Conservation (phyloP, 2,888 invertebrate species). For the Tetramorium bicarinatum region DNA sequence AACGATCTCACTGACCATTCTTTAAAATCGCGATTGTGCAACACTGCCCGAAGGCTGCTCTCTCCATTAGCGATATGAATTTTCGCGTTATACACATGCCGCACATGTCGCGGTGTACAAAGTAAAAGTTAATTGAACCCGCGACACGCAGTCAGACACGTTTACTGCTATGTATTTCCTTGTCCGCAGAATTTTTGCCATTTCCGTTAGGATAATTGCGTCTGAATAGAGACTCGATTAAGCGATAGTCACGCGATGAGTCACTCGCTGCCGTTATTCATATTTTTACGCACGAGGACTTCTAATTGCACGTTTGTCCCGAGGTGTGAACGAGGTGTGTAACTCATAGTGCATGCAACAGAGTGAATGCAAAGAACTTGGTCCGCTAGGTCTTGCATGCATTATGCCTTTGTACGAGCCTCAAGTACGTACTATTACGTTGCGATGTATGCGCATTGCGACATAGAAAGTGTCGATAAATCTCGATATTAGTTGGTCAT, state of each 20-base stretch:
- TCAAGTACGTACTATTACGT: conserved; percentile 35
- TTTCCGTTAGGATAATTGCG: conserved; percentile 41
- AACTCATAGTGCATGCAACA: conserved; percentile 55
- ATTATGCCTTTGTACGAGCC: conserved; percentile 52
- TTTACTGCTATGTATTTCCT: conserved; percentile 25
- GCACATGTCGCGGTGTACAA: conserved; percentile 10
- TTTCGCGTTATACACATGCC: conserved; percentile 14
- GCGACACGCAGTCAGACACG: neutral
- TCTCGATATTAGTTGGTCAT: neutral
- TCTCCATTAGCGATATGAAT: conserved; percentile 52
- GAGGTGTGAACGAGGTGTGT: conserved; percentile 22
- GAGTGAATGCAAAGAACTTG: conserved; percentile 62
- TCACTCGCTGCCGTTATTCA: conserved; percentile 30
- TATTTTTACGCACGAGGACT: conserved; percentile 31
- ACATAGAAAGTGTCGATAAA: conserved; percentile 22
- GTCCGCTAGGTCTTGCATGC: conserved; percentile 62
- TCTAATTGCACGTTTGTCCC: conserved; percentile 44
- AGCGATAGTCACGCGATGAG: conserved; percentile 33
- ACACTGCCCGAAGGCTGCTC: conserved; percentile 1
- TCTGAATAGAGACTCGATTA: conserved; percentile 36
- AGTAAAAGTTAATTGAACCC: conserved; percentile 42
- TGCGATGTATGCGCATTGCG: conserved; percentile 6
- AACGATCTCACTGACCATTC: neutral
- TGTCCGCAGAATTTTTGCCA: conserved; percentile 53
- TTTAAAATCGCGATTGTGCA: conserved; percentile 26